These are phyloP conservation scores for Theristus sp. DNA, from an alignment of 2,888 invertebrate genomes.

Conservation along the genomic window DNA sequence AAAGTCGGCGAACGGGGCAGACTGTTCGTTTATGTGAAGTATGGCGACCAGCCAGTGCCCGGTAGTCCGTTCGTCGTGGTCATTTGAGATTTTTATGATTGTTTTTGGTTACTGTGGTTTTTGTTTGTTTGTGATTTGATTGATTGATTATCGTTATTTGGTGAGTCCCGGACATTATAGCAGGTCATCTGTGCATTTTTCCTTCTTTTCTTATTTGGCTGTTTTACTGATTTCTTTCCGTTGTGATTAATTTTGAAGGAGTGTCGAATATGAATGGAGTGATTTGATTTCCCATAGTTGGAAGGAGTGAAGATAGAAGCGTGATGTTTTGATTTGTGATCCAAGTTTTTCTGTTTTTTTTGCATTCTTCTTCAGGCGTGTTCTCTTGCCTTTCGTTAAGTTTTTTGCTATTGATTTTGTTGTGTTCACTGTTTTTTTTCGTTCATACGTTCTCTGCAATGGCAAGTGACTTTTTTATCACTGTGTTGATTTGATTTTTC, in stretches of 20 bases:
- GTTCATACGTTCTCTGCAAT: too few relatives aligned
- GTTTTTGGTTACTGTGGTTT: background rate
- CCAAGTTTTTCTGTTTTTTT: too few relatives aligned
- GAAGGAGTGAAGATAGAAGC: too few relatives aligned
- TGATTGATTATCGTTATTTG: background rate
- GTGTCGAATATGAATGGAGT: background rate
- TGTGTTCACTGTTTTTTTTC: too few relatives aligned
- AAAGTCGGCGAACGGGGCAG: constrained; percentile 17
- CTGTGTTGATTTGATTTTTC: too few relatives aligned
- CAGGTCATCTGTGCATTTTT: background rate
- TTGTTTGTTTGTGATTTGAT: background rate
- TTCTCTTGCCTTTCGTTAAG: too few relatives aligned
- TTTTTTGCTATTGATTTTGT: too few relatives aligned
- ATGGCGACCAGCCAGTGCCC: constrained; percentile 25
- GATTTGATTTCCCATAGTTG: background rate
- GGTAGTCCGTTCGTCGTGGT: constrained; percentile 23
- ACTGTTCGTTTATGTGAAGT: constrained; percentile 9
- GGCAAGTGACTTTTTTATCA: too few relatives aligned
- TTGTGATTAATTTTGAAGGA: too few relatives aligned
- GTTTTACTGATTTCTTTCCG: too few relatives aligned
- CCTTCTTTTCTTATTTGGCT: background rate
- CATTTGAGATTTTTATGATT: background rate
- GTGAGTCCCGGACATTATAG: background rate
- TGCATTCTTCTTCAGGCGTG: too few relatives aligned
- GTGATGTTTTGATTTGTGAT: too few relatives aligned